phyloP scores from a whole-genome alignment of 2,797 vertebrate species.

The Falco peregrinus region DNA sequence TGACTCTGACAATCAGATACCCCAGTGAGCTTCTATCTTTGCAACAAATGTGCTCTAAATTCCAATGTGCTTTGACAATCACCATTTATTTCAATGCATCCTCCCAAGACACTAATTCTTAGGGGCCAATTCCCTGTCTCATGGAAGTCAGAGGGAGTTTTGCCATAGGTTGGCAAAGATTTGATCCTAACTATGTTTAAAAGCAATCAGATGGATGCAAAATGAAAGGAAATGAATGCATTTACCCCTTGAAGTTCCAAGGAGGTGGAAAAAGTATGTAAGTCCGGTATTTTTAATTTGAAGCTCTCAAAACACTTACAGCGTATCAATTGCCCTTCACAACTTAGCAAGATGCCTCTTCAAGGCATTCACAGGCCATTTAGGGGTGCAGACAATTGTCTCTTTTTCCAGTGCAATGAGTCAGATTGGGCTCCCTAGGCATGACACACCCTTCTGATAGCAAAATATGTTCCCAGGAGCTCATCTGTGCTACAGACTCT shows the following conservation, averaged over 20 bases:
- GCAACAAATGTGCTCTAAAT: constrained; percentile 63
- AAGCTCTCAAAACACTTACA: not conserved
- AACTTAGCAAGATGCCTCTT: not conserved
- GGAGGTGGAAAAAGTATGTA: not conserved
- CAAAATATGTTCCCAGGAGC: not conserved
- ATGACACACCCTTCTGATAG: not conserved
- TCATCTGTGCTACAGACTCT: not conserved
- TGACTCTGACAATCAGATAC: constrained; percentile 52
- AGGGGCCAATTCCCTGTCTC: not conserved
- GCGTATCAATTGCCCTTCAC: not conserved
- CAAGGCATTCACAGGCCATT: not conserved
- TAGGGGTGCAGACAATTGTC: not conserved
- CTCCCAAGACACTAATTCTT: constrained; percentile 44
- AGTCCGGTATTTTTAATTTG: constrained; percentile 21
- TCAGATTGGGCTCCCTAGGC: not conserved
- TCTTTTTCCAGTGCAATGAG: not conserved
- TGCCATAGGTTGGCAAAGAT: constrained; percentile 7
- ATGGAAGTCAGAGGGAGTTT: constrained; percentile 37
- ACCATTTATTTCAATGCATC: constrained; percentile 46
- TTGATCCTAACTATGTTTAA: constrained; percentile 12
- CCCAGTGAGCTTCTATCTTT: constrained; percentile 35
- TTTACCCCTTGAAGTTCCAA: not conserved
- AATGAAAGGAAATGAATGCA: not conserved
- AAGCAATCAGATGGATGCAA: constrained; percentile 11
- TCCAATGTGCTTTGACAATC: constrained; percentile 63